A percentile compares a stretch with the other conserved stretches of the same genome.
These are phyloP conservation scores for Ptychobarbus kaznakovi DNA, from an alignment of 2,797 vertebrate species.

Conservation along the genomic window DNA sequence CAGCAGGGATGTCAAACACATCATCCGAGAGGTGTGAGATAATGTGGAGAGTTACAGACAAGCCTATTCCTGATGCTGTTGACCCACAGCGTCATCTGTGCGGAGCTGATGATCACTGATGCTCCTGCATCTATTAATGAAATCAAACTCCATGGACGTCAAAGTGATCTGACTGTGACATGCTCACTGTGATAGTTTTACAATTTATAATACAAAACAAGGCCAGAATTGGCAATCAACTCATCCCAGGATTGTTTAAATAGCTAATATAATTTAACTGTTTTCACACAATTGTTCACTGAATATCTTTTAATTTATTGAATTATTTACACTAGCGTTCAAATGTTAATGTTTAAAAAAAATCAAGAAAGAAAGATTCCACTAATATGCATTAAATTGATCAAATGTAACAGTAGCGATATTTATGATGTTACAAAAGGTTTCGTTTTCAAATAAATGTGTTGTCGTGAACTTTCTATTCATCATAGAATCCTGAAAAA, in stretches of 20 bases:
- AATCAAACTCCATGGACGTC: neutral
- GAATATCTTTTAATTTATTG: neutral
- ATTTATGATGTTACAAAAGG: neutral
- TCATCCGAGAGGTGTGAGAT: conserved; percentile 58
- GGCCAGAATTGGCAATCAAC: neutral
- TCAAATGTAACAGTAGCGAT: neutral
- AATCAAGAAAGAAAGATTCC: too few species aligned
- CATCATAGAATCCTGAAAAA: too few species aligned
- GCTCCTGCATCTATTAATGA: neutral
- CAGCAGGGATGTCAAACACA: conserved; percentile 56
- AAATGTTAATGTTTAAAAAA: neutral
- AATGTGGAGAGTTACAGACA: conserved; percentile 62
- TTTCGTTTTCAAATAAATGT: neutral
- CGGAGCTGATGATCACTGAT: conserved; percentile 16
- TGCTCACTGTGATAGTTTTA: too few species aligned
- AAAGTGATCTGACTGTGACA: conserved; percentile 5
- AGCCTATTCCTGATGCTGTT: conserved; percentile 57
- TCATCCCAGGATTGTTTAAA: neutral
- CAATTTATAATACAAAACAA: neutral
- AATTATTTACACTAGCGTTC: neutral
- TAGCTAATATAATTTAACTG: neutral
- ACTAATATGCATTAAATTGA: neutral
- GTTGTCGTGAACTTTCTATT: neutral
- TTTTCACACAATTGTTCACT: neutral
- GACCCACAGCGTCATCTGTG: conserved; percentile 31